Percentiles rank a stretch among this genome's conserved stretches.
These are phyloP conservation scores for Brachylomia viminalis DNA, from an alignment of 2,888 invertebrate genomes.

Conservation along the genomic window DNA sequence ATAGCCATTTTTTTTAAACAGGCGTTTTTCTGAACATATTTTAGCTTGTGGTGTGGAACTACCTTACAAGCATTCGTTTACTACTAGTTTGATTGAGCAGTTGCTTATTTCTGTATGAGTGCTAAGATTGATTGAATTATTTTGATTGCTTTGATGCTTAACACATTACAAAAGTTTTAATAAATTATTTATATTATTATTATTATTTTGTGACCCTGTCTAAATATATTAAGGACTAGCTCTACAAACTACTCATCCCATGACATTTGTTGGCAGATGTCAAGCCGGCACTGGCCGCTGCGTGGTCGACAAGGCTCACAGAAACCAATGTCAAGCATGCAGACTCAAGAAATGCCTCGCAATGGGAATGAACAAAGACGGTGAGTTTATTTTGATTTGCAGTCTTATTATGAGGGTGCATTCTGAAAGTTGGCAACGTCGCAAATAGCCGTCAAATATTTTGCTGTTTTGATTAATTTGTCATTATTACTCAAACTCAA, in stretches of 20 bases:
- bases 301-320: conserved; percentile 99
- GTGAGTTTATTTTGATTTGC: conserved; percentile 91
- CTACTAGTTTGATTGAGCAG: no score
- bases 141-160: neutral
- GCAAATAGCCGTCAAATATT: neutral
- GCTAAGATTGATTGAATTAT: no score
- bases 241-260: conserved; percentile 2
- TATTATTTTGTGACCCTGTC: no score
- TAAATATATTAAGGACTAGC: neutral
- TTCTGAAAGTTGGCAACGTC: neutral
- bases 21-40: no score
- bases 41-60: no score
- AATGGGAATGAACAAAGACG: conserved; percentile 99
- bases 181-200: no score
- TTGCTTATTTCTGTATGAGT: no score
- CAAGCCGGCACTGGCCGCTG: conserved; percentile 99
- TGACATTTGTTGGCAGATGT: conserved; percentile 92
- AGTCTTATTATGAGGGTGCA: neutral
- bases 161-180: neutral
- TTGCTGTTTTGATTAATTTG: neutral
- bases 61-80: no score
- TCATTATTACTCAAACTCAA: neutral
- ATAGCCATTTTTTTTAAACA: no score
- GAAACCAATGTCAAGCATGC: conserved; percentile 99
- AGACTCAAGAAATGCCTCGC: conserved; percentile 99